Evolutionary conservation across 1,140 invertebrate species (phyloP).

Genomic region (Euwallacea fornicatus): DNA sequence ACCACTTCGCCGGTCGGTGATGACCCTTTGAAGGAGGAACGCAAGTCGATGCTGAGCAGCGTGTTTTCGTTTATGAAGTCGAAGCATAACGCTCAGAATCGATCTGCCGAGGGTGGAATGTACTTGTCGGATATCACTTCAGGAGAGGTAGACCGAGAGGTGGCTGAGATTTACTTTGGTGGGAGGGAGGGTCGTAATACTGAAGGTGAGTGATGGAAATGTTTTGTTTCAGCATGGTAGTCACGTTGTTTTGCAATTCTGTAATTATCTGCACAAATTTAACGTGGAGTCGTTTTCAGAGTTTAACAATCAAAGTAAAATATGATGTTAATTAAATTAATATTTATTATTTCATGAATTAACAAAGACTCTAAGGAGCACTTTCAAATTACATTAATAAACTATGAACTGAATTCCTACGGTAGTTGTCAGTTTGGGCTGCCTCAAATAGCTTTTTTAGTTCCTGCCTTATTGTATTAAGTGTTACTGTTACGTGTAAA

Average conservation of each 20-base stretch:
- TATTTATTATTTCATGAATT: too few relatives aligned
- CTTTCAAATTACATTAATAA: too few relatives aligned
- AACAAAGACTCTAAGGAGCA: too few relatives aligned
- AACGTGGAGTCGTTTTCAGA: too few relatives aligned
- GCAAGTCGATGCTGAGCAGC: constrained; percentile 78
- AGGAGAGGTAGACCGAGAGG: constrained; percentile 85
- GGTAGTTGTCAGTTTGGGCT: too few relatives aligned
- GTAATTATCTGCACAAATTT: too few relatives aligned
- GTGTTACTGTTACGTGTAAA: constrained; percentile 45
- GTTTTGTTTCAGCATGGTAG: constrained; percentile 10
- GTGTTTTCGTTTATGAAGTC: constrained; percentile 93
- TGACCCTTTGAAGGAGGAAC: constrained; percentile 59
- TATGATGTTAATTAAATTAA: too few relatives aligned
- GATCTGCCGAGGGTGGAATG: constrained; percentile 69
- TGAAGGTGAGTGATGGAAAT: constrained; percentile 27
- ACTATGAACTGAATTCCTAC: too few relatives aligned
- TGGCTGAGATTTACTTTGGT: constrained; percentile 87
- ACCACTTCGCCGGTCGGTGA: constrained; percentile 41
- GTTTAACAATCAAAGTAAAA: too few relatives aligned
- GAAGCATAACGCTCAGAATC: constrained; percentile 66
- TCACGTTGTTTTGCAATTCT: constrained; percentile 15
- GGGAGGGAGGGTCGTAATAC: constrained; percentile 52
- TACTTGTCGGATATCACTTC: constrained; percentile 92
- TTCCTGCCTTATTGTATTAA: constrained; percentile 43
- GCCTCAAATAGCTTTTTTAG: constrained; percentile 4